Evolutionary conservation across 2,113 vertebrate species (phyloP), one percentile per base, ranked within the genome.

Genomic region (Catharus minimus): DNA sequence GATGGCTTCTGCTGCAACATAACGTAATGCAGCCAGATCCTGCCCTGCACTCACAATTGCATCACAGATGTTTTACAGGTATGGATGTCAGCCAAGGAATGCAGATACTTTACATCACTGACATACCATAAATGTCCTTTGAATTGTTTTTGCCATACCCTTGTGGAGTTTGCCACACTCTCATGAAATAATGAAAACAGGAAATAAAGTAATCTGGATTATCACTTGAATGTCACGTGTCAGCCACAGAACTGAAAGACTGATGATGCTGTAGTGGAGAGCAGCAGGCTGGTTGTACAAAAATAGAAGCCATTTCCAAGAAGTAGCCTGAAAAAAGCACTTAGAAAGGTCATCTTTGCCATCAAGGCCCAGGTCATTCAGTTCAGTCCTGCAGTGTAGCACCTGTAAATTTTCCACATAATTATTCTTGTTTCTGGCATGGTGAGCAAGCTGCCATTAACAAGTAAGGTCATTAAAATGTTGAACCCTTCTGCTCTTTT

Each of bases 1-100:
- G 76, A 17, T 7, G 67, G 82, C 75, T 92, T 65, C 55, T 92
- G 88, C 90, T 93, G 82, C 90, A 81, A 33, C 49, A 41, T 36
- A 61, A 81, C 4, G 20, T 75, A 21, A 36, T 27, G 74, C 26
- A 69, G 81, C 50, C 92, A 69, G 24, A 44, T 39, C 86, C 32
- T 36, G 26, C 49, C 4, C 65, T 61, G 15, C 73, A 17, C 66
- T 57, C 3, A 1, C 38, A 86, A 32, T 88, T 64, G 73, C 83
- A 15, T 88, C 88, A 82, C 14, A 46, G 44, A 8, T 77, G 19
- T 67, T 90, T 30, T 36, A 50, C 56, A 78, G 53, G 73, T 38
- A 43, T 61, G 66, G 55, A 17, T 36, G 69, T n/a, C 77, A 90
- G 83, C 74, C 66, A 90, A 57, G 88, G 88, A 88, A 86, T 84